Percentiles rank a stretch among this genome's conserved stretches.
These are phyloP conservation scores for Actinia equina DNA, from an alignment of 64 coral and sea anemone species.

Conservation along the genomic window DNA sequence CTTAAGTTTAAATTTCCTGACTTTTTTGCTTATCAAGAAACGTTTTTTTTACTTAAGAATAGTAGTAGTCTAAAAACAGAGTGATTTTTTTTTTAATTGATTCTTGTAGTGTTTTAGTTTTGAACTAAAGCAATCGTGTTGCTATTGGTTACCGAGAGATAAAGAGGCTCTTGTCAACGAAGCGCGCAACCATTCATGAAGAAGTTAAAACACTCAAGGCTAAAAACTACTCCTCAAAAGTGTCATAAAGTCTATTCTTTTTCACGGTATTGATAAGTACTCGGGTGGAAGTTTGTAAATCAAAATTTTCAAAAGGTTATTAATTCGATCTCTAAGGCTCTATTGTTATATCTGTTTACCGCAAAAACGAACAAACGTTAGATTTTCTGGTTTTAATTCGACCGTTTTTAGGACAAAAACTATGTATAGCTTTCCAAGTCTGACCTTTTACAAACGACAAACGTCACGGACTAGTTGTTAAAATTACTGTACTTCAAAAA, in stretches of 20 bases:
- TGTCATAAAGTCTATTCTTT: too few relatives aligned
- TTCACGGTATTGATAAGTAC: neutral
- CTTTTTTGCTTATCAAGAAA: too few relatives aligned
- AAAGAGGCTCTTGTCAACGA: neutral
- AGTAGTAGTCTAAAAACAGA: too few relatives aligned
- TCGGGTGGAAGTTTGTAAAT: slow-evolving; percentile 7
- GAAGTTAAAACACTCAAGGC: neutral
- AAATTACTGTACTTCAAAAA: too few relatives aligned
- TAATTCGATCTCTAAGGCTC: neutral
- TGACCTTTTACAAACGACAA: neutral
- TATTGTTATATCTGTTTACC: too few relatives aligned
- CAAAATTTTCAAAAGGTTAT: neutral
- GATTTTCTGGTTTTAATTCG: too few relatives aligned
- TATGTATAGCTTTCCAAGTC: neutral
- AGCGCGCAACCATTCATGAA: neutral
- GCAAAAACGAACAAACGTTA: too few relatives aligned
- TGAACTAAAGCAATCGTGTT: neutral
- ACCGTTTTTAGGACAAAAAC: neutral
- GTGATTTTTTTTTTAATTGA: too few relatives aligned
- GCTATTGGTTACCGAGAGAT: neutral
- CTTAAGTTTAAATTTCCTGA: too few relatives aligned
- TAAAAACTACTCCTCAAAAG: neutral
- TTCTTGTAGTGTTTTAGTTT: too few relatives aligned
- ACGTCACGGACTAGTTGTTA: too few relatives aligned
- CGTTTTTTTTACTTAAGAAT: too few relatives aligned